Evolutionary conservation across 1,140 invertebrate genomes (phyloP), one percentile per base, ranked within the genome.

Genomic region (Brachionus calyciflorus): DNA sequence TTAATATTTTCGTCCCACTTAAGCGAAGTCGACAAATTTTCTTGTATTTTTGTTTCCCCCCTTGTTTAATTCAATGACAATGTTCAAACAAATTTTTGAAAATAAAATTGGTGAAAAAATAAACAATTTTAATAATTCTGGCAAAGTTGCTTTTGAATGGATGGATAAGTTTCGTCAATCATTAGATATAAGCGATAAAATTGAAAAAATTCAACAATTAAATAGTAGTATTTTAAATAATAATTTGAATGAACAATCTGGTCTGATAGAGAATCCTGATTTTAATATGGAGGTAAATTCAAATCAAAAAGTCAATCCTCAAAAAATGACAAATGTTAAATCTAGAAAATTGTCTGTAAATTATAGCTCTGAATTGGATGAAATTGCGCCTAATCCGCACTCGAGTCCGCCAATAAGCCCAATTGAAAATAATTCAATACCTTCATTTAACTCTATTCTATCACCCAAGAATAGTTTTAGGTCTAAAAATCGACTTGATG

Each of bases 161-260:
- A 41, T 73, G 69, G 69, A 73, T 28, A 73, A 55, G 41, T 73
- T 73, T 51, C 69, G 69, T 37, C 69, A 73, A 10, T 73, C 69
- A 21, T 28, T 73, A 0, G 69, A 73, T 12, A 73, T 73, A 2
- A 73, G 9, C 19, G 65, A 70, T 21, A 70, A 70, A 51, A 60
- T 60, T 12, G 60, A 65, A 65, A 65, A 65, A 65, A 73, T 73
- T 9, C 65, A 70, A 12, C 69, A 73, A 41, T 10, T 70, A 19
- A 70, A 70, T 10, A n/a, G n/a, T 10, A n/a, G 26, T 5, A 37
- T 5, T 37, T 37, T 37, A 37, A 37, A 5, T 5, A 37, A 37
- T 37, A 9, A 9, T 37, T 9, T 5, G 9, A 37, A 37, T 37
- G 33, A 37, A 9, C 9, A 5, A 5, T 3, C 33, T 37, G 9